Percentiles rank a stretch among this genome's conserved stretches.
phyloP scores from a whole-genome alignment of 2,888 invertebrate genomes.

The Agrochola circellaris region DNA sequence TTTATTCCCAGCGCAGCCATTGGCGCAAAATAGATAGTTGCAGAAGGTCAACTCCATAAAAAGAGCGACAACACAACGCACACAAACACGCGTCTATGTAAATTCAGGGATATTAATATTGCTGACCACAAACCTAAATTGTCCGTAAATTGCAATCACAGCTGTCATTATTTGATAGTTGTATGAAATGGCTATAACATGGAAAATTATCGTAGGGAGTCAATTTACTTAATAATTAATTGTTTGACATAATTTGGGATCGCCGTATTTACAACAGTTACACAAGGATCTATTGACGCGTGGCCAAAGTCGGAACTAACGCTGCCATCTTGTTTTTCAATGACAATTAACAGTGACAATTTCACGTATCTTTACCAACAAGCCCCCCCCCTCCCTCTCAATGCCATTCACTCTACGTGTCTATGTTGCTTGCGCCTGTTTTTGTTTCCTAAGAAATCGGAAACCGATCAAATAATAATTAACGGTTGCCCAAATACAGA shows the following conservation, averaged over 20 bases:
- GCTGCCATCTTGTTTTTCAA: too few species aligned
- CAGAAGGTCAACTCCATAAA: not conserved
- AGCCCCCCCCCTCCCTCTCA: not conserved
- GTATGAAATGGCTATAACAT: not conserved
- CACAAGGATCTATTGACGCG: too few species aligned
- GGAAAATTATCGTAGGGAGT: not conserved
- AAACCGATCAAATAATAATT: too few species aligned
- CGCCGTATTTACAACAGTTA: too few species aligned
- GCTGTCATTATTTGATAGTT: not conserved
- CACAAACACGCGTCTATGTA: too few species aligned
- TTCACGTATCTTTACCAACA: not conserved
- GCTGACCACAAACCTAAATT: not conserved
- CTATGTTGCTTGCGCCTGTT: too few species aligned
- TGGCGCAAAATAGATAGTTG: constrained; percentile 8
- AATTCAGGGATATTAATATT: not conserved
- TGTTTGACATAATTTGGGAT: too few species aligned
- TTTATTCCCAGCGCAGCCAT: constrained; percentile 68
- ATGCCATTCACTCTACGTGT: not conserved
- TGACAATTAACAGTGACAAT: not conserved
- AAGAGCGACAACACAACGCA: not conserved
- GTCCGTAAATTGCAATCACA: not conserved
- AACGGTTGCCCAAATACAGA: too few species aligned
- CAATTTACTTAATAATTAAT: not conserved
- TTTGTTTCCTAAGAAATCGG: too few species aligned
- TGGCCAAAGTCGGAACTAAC: too few species aligned